A percentile compares a stretch with the other conserved stretches of the same genome.
These are phyloP conservation scores for Sarcophaga bullata DNA, from an alignment of 1,140 invertebrate species.

Conservation along the genomic window DNA sequence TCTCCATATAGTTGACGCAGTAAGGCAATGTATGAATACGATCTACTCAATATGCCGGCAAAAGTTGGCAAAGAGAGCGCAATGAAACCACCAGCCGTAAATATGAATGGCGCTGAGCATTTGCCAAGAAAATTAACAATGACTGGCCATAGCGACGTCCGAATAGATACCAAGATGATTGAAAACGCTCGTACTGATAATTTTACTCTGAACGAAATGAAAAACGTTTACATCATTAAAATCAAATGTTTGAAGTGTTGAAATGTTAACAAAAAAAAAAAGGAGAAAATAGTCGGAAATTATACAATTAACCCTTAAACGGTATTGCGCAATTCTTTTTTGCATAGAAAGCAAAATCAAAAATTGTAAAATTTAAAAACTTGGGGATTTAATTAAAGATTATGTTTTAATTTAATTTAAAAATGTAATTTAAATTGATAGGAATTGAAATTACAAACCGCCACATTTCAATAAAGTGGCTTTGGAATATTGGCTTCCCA, in stretches of 20 bases:
- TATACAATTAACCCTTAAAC: not conserved
- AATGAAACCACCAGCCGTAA: slow-evolving; percentile 59
- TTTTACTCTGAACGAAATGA: slow-evolving; percentile 51
- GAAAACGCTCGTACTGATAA: slow-evolving; percentile 49
- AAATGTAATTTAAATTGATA: too few species aligned
- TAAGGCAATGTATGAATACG: slow-evolving; percentile 56
- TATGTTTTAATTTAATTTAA: too few species aligned
- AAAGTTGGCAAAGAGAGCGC: slow-evolving; percentile 53
- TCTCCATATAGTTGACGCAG: slow-evolving; percentile 53
- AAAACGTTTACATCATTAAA: not conserved
- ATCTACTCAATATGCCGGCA: slow-evolving; percentile 54
- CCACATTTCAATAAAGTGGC: too few species aligned
- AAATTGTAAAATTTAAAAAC: too few species aligned
- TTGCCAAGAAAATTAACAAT: slow-evolving; percentile 53
- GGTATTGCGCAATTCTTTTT: not conserved
- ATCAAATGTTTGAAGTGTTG: too few species aligned
- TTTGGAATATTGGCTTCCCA: too few species aligned
- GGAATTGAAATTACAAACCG: too few species aligned
- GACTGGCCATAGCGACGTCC: slow-evolving; percentile 48
- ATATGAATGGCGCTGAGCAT: slow-evolving; percentile 54
- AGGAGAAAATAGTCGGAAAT: not conserved
- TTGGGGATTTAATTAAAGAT: too few species aligned
- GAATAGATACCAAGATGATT: slow-evolving; percentile 50
- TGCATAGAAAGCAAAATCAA: too few species aligned
- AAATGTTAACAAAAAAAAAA: too few species aligned